These are phyloP conservation scores for Drosophila albomicans DNA, from an alignment of 1,140 invertebrate species.

Conservation along the genomic window DNA sequence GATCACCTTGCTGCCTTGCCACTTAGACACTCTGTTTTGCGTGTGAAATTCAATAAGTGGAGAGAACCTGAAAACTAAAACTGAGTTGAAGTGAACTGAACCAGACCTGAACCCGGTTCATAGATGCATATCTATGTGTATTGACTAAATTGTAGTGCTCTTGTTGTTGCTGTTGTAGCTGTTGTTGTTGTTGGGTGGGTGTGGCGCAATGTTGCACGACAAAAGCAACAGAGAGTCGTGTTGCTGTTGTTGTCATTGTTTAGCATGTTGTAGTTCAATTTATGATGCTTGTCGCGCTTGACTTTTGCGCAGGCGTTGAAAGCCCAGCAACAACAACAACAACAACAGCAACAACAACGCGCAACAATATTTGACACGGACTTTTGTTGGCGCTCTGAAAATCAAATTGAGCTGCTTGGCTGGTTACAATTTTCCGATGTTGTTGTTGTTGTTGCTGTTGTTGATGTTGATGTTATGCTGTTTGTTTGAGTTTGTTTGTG, in stretches of 20 bases:
- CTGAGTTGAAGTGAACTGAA: constrained; percentile 7
- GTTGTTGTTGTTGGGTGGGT: constrained; percentile 55
- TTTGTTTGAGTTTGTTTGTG: constrained; percentile 21
- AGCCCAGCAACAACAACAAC: constrained; percentile 63
- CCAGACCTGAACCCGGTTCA: constrained; percentile 37
- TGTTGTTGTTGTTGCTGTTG: constrained; percentile 25
- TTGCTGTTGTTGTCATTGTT: constrained; percentile 62
- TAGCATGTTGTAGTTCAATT: constrained; percentile 81
- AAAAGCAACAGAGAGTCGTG: constrained; percentile 47
- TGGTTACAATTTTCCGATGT: constrained; percentile 42
- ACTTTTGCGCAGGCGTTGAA: constrained; percentile 82
- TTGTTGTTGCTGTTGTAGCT: not conserved
- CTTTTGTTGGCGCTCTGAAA: constrained; percentile 51
- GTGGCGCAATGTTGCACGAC: constrained; percentile 76
- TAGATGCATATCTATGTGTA: constrained; percentile 72
- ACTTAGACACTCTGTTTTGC: constrained; percentile 71
- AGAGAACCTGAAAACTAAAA: not conserved
- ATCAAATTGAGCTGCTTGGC: constrained; percentile 67
- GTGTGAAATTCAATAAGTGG: constrained; percentile 79
- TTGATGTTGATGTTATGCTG: constrained; percentile 5
- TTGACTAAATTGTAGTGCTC: constrained; percentile 73
- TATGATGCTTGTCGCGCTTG: constrained; percentile 76
- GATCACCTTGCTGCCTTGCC: constrained; percentile 66
- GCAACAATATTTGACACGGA: constrained; percentile 46
- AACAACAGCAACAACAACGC: constrained; percentile 11